Conservation (phyloP, 2,797 vertebrate species). For the Danio albolineatus region DNA sequence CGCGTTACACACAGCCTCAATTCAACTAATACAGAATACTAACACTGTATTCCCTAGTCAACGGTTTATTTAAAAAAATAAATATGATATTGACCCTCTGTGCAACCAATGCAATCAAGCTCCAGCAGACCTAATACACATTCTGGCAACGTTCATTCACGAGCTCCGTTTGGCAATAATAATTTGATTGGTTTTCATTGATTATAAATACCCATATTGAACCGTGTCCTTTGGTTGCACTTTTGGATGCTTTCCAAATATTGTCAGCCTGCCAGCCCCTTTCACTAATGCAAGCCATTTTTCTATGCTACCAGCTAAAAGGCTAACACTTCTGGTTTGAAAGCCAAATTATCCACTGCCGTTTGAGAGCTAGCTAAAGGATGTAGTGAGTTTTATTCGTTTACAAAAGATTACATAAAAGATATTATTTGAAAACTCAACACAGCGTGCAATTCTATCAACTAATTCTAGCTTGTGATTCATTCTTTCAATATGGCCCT, state of each 20-base stretch:
- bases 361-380: not conserved
- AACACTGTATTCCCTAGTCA: not conserved
- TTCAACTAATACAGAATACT: not conserved
- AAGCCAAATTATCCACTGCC: not conserved
- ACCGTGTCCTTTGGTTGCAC: conserved; percentile 32
- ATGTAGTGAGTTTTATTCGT: not conserved
- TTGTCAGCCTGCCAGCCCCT: not conserved
- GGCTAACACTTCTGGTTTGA: not conserved
- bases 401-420: not conserved
- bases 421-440: too few species aligned
- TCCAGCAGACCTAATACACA: not conserved
- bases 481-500: not conserved
- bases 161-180: conserved; percentile 23
- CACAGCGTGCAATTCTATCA: too few species aligned
- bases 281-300: not conserved
- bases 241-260: conserved; percentile 33
- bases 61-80: conserved; percentile 5
- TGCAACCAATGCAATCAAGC: not conserved
- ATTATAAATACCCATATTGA: conserved; percentile 31
- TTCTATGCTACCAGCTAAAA: conserved; percentile 3
- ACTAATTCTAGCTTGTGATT: too few species aligned
- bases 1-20: not conserved
- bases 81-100: conserved; percentile 10
- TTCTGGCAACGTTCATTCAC: not conserved
- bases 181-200: conserved; percentile 39